A percentile compares a stretch with the other conserved stretches of the same genome.
phyloP scores from a whole-genome alignment of 2,888 invertebrate species.

The Netelia melanura region DNA sequence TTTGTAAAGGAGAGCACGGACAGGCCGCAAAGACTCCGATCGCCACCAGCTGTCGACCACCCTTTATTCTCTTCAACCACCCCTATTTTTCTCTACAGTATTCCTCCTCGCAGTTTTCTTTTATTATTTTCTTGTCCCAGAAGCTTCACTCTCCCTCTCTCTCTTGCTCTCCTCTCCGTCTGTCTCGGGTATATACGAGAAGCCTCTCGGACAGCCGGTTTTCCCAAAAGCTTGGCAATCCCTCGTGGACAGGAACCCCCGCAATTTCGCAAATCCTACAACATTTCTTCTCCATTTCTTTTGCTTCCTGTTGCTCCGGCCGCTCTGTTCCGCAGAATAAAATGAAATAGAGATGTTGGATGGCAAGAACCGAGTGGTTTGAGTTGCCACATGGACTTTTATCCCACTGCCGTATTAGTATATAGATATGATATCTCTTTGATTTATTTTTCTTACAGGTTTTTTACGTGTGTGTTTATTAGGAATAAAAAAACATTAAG shows the following conservation, averaged over 20 bases:
- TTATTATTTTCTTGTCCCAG: not conserved
- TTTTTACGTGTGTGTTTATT: too few relatives aligned
- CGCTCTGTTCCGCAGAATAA: constrained; percentile 8
- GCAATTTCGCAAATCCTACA: constrained; percentile 53
- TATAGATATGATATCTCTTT: not conserved
- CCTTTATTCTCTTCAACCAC: constrained; percentile 6
- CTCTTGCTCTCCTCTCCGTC: not conserved
- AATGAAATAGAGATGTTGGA: constrained; percentile 30
- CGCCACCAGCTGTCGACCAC: constrained; percentile 53
- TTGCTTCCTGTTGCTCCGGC: not conserved
- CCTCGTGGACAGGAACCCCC: constrained; percentile 43
- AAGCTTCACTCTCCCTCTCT: constrained; percentile 17
- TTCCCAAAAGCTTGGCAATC: constrained; percentile 42
- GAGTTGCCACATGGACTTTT: not conserved
- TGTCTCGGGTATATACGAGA: constrained; percentile 11
- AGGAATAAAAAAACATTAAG: not conserved
- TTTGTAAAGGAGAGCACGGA: constrained; percentile 7
- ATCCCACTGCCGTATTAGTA: not conserved
- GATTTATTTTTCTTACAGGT: not conserved
- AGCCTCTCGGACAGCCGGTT: constrained; percentile 43
- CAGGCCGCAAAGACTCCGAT: constrained; percentile 32
- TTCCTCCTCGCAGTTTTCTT: not conserved
- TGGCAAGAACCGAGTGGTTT: not conserved
- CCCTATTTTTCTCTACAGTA: constrained; percentile 21
- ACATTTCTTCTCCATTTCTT: constrained; percentile 37